Evolutionary conservation across 2,797 vertebrate genomes (phyloP).

Genomic region (Onychomys leucogaster): DNA sequence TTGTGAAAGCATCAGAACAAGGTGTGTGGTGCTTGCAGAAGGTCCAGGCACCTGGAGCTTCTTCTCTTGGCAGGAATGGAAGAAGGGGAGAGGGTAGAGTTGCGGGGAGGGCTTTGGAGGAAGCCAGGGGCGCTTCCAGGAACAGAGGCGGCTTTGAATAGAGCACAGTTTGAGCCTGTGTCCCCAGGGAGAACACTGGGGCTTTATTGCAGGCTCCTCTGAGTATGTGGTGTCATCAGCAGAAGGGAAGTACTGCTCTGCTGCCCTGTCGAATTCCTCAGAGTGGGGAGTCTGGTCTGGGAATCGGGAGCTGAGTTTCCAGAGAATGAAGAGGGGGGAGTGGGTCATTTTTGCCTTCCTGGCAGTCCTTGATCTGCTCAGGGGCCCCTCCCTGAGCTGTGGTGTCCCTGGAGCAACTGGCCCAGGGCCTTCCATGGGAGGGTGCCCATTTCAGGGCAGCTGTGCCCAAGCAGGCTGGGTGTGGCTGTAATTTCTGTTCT

Average conservation of each 20-base stretch:
- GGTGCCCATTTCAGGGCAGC: rapidly evolving
- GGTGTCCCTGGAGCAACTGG: background rate
- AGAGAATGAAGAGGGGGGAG: background rate
- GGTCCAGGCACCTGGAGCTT: background rate
- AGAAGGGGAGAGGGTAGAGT: too few species aligned
- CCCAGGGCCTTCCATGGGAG: background rate
- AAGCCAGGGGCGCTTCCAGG: background rate
- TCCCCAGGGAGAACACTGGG: slow-evolving; percentile 35
- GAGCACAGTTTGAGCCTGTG: background rate
- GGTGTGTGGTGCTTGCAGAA: background rate
- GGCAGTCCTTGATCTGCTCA: background rate
- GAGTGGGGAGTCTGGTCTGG: background rate
- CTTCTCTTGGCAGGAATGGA: background rate
- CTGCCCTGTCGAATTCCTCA: background rate
- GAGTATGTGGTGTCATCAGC: background rate
- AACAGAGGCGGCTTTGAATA: slow-evolving; percentile 14
- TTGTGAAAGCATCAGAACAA: background rate
- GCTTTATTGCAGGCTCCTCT: background rate
- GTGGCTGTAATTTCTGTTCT: slow-evolving; percentile 33
- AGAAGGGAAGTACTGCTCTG: background rate
- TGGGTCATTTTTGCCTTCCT: background rate
- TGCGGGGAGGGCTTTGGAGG: background rate
- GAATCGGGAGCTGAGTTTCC: background rate
- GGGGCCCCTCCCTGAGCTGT: background rate
- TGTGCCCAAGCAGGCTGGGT: background rate